Percentiles rank a stretch among this genome's conserved stretches.
Conservation (phyloP, 2,888 invertebrate species). For the Xestia rhomboidea region DNA sequence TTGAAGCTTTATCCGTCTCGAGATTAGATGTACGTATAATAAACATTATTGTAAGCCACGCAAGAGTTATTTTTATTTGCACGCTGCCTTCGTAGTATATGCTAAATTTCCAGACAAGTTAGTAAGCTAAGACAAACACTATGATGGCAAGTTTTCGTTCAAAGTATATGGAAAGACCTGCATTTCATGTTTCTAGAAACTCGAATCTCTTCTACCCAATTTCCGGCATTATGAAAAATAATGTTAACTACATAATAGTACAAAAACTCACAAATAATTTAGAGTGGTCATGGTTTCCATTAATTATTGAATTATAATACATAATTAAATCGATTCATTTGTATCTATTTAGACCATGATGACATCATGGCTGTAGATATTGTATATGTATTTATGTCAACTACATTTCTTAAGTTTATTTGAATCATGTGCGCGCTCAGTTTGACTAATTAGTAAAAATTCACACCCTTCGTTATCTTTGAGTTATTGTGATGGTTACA, state of each 20-base stretch:
- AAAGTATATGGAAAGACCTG: not conserved
- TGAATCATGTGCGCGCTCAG: constrained; percentile 24
- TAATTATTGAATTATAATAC: constrained; percentile 64
- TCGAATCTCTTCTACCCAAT: not conserved
- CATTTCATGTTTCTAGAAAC: not conserved
- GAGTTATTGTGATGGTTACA: constrained; percentile 38
- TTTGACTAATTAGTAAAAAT: constrained; percentile 37
- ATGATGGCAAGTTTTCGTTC: constrained; percentile 17
- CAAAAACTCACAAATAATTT: constrained; percentile 49
- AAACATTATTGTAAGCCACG: not conserved
- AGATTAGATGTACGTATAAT: constrained; percentile 15
- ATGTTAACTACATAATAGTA: constrained; percentile 16
- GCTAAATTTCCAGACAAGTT: constrained; percentile 46
- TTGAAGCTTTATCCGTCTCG: constrained; percentile 38
- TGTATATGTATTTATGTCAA: constrained; percentile 56
- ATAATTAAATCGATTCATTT: constrained; percentile 65
- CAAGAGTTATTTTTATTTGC: constrained; percentile 23
- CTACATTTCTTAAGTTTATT: constrained; percentile 53
- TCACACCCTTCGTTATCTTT: constrained; percentile 39
- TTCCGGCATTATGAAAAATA: not conserved
- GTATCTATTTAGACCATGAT: constrained; percentile 62
- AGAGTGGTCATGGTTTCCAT: constrained; percentile 60
- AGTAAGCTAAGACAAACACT: constrained; percentile 29
- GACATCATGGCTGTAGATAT: constrained; percentile 62
- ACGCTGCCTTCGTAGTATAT: constrained; percentile 34